These are phyloP conservation scores for Cheiracanthium punctorium DNA, from an alignment of 2,888 invertebrate species.

Conservation along the genomic window DNA sequence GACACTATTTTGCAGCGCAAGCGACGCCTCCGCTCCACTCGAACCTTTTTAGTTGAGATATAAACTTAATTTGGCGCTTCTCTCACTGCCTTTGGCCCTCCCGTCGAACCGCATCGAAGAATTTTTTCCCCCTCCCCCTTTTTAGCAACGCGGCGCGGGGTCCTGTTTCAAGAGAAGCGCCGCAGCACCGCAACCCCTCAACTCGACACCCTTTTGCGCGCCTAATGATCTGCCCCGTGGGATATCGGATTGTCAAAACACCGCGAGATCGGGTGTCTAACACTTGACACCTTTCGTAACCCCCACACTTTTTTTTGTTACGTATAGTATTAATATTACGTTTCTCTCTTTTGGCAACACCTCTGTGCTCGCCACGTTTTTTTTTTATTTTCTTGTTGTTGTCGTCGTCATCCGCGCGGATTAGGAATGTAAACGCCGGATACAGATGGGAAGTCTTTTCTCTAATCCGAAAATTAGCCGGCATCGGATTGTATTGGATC, in stretches of 20 bases:
- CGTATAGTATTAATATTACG: too few species aligned
- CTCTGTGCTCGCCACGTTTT: too few species aligned
- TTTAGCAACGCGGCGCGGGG: constrained; percentile 33
- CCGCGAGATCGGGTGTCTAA: constrained; percentile 35
- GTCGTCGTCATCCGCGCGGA: background rate
- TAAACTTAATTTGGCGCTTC: too few species aligned
- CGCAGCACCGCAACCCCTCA: constrained; percentile 28
- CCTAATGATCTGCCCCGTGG: constrained; percentile 48
- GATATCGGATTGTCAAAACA: constrained; percentile 65
- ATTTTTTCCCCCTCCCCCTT: background rate
- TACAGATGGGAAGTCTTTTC: background rate
- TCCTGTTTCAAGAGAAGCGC: constrained; percentile 56
- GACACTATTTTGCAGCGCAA: too few species aligned
- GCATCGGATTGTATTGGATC: too few species aligned
- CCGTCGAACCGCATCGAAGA: background rate
- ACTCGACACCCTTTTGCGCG: constrained; percentile 34
- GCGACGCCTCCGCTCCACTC: too few species aligned
- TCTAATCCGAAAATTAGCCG: background rate
- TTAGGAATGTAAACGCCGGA: background rate
- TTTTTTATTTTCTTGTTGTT: background rate
- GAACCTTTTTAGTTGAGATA: too few species aligned
- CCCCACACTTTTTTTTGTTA: background rate
- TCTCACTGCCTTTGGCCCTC: background rate
- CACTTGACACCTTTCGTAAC: background rate
- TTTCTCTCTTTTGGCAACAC: too few species aligned